Conservation (phyloP, 2,113 vertebrate species). For the Junco hyemalis region DNA sequence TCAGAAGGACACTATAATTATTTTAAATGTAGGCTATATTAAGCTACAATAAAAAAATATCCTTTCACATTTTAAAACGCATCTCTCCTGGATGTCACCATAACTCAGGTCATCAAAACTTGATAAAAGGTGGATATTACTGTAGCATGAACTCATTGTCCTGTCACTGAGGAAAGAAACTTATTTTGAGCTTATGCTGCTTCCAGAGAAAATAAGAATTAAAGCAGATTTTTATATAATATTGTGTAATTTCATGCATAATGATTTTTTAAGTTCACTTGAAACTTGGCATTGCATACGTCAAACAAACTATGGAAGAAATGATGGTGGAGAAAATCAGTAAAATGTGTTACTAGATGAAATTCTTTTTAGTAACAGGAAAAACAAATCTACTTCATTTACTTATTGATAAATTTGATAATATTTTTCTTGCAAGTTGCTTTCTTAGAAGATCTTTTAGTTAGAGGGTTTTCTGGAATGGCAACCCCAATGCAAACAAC, state of each 20-base stretch:
- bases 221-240: background rate
- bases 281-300: background rate
- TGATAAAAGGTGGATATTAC: background rate
- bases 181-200: background rate
- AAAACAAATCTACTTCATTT: background rate
- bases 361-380: background rate
- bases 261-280: background rate
- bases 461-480: background rate
- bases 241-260: background rate
- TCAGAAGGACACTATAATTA: background rate
- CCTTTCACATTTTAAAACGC: background rate
- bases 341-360: background rate
- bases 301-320: background rate
- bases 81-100: background rate
- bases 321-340: background rate
- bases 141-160: background rate
- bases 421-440: background rate
- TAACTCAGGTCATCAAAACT: background rate
- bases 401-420: background rate
- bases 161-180: background rate
- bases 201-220: background rate
- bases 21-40: background rate
- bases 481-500: background rate
- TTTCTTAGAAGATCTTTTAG: background rate
- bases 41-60: background rate